Evolutionary conservation across 2,888 invertebrate species (phyloP).

Genomic region (Eurytoma californica): DNA sequence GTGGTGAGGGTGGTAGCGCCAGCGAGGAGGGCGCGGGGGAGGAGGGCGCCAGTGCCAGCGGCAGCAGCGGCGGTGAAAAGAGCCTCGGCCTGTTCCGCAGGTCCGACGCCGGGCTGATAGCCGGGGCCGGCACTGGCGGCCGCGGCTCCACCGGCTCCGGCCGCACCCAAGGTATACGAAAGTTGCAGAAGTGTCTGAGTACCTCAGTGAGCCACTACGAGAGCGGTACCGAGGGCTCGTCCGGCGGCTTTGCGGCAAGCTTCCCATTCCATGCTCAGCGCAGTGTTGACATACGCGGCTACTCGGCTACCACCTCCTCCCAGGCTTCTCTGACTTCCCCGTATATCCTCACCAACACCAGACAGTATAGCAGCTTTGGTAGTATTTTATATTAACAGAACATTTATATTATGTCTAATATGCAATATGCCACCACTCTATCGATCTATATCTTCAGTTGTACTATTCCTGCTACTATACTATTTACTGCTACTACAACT

Average conservation of each 20-base stretch:
- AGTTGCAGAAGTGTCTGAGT: slow-evolving; percentile 94
- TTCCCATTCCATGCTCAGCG: slow-evolving; percentile 70
- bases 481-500: background rate
- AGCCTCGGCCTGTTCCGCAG: slow-evolving; percentile 52
- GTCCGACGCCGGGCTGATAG: slow-evolving; percentile 50
- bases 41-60: slow-evolving; percentile 59
- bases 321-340: slow-evolving; percentile 72
- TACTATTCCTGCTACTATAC: background rate
- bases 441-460: too few species aligned
- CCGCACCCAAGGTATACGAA: slow-evolving; percentile 96
- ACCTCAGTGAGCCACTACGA: slow-evolving; percentile 84
- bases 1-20: slow-evolving; percentile 57
- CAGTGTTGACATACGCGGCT: slow-evolving; percentile 72
- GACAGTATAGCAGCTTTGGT: slow-evolving; percentile 97
- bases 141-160: slow-evolving; percentile 59
- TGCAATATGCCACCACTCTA: too few species aligned
- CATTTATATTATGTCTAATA: slow-evolving; percentile 21
- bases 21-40: slow-evolving; percentile 35
- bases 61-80: slow-evolving; percentile 61
- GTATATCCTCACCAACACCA: slow-evolving; percentile 79
- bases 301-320: slow-evolving; percentile 78
- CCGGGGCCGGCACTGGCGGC: slow-evolving; percentile 60
- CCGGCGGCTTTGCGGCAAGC: slow-evolving; percentile 72
- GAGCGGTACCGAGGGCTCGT: slow-evolving; percentile 65
- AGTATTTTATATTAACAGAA: slow-evolving; percentile 82